These are phyloP conservation scores for Lamprologus tigripictilis DNA, from an alignment of 2,113 vertebrate genomes.

Conservation along the genomic window DNA sequence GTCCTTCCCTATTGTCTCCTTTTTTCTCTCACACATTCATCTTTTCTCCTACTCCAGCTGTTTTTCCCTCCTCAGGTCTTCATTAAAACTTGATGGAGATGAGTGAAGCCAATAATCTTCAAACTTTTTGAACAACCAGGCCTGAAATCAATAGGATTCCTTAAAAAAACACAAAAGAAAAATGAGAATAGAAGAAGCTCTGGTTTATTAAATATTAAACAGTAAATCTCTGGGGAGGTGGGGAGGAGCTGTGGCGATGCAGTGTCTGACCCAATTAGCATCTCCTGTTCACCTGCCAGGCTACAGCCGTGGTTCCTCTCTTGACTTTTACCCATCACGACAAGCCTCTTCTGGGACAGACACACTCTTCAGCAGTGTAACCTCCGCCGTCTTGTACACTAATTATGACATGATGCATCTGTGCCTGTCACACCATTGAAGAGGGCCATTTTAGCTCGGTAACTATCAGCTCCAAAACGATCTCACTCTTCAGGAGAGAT, in stretches of 20 bases:
- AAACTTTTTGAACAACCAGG: constrained; percentile 41
- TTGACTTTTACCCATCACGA: constrained; percentile 18
- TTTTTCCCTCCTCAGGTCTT: constrained; percentile 40
- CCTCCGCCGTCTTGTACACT: background rate
- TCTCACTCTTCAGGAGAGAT: background rate
- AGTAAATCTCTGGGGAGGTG: constrained; percentile 26
- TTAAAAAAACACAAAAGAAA: background rate
- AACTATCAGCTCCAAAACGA: background rate
- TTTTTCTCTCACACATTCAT: background rate
- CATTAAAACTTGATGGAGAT: constrained; percentile 72
- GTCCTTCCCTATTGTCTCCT: background rate
- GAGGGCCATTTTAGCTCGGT: constrained; percentile 2
- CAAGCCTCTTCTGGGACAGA: constrained; percentile 27
- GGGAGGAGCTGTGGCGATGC: constrained; percentile 36
- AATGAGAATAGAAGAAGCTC: background rate
- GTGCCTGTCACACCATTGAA: constrained; percentile 15
- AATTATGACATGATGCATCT: constrained; percentile 36
- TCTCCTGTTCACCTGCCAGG: constrained; percentile 57
- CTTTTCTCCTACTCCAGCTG: background rate
- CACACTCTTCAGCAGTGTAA: constrained; percentile 1
- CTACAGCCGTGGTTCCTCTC: constrained; percentile 5
- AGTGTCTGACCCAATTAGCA: constrained; percentile 64
- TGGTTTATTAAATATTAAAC: constrained; percentile 71
- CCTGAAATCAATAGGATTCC: constrained; percentile 68
- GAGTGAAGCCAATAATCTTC: constrained; percentile 69